Percentiles rank a stretch among this genome's conserved stretches.
Conservation (phyloP, 2,113 vertebrate species). For the Misgurnus mizolepis region DNA sequence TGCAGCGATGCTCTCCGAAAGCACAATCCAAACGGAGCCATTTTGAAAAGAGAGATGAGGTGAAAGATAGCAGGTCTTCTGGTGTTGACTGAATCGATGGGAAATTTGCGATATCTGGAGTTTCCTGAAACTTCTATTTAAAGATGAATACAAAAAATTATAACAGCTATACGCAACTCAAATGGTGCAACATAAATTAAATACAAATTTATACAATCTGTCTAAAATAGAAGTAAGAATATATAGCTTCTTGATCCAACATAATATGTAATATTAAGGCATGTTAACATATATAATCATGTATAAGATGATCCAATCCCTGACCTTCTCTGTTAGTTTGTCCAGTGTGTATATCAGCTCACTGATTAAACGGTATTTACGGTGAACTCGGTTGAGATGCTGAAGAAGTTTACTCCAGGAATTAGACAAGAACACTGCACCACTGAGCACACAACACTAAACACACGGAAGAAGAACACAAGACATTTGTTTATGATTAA, state of each 20-base stretch:
- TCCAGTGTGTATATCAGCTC: slow-evolving; percentile 48
- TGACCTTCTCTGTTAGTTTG: slow-evolving; percentile 29
- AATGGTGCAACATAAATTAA: neutral
- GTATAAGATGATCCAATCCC: neutral
- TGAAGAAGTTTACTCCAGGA: slow-evolving; percentile 70
- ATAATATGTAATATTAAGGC: neutral
- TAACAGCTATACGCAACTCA: no score
- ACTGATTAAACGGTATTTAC: slow-evolving; percentile 64
- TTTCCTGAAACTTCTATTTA: slow-evolving; percentile 69
- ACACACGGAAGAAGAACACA: slow-evolving; percentile 28
- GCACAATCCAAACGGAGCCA: slow-evolving; percentile 67
- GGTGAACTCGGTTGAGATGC: slow-evolving; percentile 68
- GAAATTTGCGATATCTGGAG: slow-evolving; percentile 58
- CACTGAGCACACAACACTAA: slow-evolving; percentile 76
- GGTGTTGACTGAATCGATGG: slow-evolving; percentile 64
- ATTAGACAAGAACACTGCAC: slow-evolving; percentile 68
- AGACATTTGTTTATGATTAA: neutral
- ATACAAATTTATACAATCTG: neutral
- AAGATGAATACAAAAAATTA: neutral
- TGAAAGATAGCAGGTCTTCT: slow-evolving; percentile 70
- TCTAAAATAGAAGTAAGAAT: neutral
- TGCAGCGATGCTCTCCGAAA: slow-evolving; percentile 54
- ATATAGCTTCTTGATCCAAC: neutral
- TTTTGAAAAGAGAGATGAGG: slow-evolving; percentile 64
- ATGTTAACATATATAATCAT: neutral